phyloP scores from a whole-genome alignment of 1,140 invertebrate species.

The Macrotrachela quadricornifera region DNA sequence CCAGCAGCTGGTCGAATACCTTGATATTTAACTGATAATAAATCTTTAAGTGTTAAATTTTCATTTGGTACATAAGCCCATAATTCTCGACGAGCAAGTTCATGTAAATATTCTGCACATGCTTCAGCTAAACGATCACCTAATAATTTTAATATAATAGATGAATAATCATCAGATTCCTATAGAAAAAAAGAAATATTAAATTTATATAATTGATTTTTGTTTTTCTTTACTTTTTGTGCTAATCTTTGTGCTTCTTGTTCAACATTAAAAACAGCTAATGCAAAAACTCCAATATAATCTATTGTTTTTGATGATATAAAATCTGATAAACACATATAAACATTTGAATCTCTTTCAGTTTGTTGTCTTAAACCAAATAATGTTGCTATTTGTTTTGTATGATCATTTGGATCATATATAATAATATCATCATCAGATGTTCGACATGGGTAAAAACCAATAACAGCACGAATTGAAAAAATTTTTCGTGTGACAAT shows the following conservation, averaged over 20 bases:
- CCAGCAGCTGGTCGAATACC: conserved; percentile 40
- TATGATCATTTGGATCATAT: conserved; percentile 22
- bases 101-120: conserved; percentile 40
- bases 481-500: conserved; percentile 30
- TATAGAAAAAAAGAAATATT: too few species aligned
- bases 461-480: conserved; percentile 33
- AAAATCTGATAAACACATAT: conserved; percentile 40
- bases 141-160: conserved; percentile 32
- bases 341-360: background rate
- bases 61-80: conserved; percentile 37
- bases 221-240: too few species aligned
- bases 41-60: conserved; percentile 28
- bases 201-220: too few species aligned
- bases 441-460: conserved; percentile 35
- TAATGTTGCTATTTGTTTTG: conserved; percentile 24
- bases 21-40: conserved; percentile 35
- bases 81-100: conserved; percentile 33
- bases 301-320: conserved; percentile 35
- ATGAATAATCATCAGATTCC: too few species aligned
- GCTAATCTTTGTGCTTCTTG: conserved; percentile 20
- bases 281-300: conserved; percentile 41
- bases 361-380: conserved; percentile 37
- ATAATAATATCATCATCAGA: conserved; percentile 36
- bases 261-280: conserved; percentile 35
- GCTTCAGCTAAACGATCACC: conserved; percentile 39